Evolutionary conservation across 2,888 invertebrate genomes (phyloP).

Genomic region (Hoplodrina blanda): DNA sequence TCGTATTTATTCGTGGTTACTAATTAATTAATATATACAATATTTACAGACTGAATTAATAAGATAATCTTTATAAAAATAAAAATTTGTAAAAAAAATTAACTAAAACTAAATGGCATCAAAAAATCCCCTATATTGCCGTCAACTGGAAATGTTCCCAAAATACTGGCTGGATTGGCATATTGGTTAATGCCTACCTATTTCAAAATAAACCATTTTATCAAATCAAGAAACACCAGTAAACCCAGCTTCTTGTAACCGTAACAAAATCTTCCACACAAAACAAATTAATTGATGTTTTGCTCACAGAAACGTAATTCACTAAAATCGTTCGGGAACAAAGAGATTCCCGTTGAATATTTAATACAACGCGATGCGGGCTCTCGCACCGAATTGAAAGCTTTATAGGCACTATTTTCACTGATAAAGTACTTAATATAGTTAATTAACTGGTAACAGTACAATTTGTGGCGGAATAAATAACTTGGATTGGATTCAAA

Average conservation of each 20-base stretch:
- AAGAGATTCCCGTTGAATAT: slow-evolving; percentile 52
- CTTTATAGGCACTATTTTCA: slow-evolving; percentile 56
- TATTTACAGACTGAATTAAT: no score
- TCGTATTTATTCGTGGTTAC: no score
- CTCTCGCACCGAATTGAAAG: slow-evolving; percentile 46
- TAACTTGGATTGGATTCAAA: slow-evolving; percentile 35
- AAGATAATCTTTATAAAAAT: no score
- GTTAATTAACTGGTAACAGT: slow-evolving; percentile 50
- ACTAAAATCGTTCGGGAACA: slow-evolving; percentile 49
- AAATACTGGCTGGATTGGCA: no score
- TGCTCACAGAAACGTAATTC: slow-evolving; percentile 47
- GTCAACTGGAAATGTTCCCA: no score
- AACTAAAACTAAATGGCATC: no score
- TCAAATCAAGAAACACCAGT: slow-evolving; percentile 8
- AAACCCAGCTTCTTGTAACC: not conserved
- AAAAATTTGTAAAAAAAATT: no score
- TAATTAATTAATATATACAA: no score
- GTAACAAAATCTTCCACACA: slow-evolving; percentile 25
- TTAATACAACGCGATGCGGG: slow-evolving; percentile 55
- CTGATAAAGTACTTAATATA: slow-evolving; percentile 51
- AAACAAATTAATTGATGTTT: slow-evolving; percentile 51
- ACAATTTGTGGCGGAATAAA: slow-evolving; percentile 47
- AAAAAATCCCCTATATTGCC: no score
- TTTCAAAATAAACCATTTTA: slow-evolving; percentile 4
- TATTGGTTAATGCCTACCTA: not conserved